phyloP scores from a whole-genome alignment of 2,113 vertebrate genomes.

The Saccopteryx bilineata region DNA sequence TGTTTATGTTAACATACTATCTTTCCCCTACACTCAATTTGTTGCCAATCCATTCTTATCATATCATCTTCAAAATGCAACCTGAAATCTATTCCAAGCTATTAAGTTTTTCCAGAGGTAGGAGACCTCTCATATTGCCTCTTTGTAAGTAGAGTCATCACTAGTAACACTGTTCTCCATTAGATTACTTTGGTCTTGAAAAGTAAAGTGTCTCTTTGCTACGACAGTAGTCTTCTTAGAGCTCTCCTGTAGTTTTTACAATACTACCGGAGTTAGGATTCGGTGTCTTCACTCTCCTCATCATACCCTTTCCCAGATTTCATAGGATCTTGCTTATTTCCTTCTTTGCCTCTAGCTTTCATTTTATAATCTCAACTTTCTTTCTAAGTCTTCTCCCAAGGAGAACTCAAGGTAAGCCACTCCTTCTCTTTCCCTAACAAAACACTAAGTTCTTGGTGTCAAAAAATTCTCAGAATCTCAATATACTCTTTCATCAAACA shows the following conservation, averaged over 20 bases:
- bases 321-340: background rate
- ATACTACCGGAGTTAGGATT: background rate
- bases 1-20: background rate
- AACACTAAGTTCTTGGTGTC: background rate
- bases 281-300: background rate
- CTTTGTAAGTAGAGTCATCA: conserved; percentile 10
- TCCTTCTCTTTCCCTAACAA: background rate
- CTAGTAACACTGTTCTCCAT: background rate
- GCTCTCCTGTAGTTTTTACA: background rate
- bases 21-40: background rate
- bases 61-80: conserved; percentile 40
- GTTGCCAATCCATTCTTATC: background rate
- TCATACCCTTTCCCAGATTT: background rate
- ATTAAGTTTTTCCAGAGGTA: background rate
- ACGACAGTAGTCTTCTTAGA: background rate
- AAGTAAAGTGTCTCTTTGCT: background rate
- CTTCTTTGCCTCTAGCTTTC: background rate
- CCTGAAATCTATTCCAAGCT: conserved; percentile 13
- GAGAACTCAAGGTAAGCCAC: conserved; percentile 6
- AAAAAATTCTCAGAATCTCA: conserved; percentile 35
- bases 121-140: background rate
- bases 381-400: background rate
- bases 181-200: background rate
- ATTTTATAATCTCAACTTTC: conserved; percentile 6
- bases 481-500: conserved; percentile 1